These are phyloP conservation scores for Nasonia longicornis DNA, from an alignment of 1,140 invertebrate species.

Conservation along the genomic window DNA sequence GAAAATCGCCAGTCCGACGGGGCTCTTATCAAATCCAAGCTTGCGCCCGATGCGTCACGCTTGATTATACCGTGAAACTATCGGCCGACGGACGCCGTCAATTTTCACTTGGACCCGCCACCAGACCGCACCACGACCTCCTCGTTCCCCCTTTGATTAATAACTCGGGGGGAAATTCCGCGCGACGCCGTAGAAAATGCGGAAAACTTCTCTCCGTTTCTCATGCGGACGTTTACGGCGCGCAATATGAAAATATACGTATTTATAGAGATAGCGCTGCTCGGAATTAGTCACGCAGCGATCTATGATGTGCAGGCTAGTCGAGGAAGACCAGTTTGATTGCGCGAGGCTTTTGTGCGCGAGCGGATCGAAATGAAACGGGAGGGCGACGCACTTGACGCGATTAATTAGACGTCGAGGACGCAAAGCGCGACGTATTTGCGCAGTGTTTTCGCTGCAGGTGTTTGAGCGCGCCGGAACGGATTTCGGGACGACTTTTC, in stretches of 20 bases:
- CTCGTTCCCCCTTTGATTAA: conserved; percentile 14
- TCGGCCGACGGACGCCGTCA: conserved; percentile 14
- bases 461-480: neutral
- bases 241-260: neutral
- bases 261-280: neutral
- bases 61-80: conserved; percentile 45
- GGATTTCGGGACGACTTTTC: neutral
- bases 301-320: neutral
- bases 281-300: conserved; percentile 14
- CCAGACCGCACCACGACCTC: conserved; percentile 13
- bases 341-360: neutral
- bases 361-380: neutral
- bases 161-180: conserved; percentile 37
- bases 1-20: conserved; percentile 23
- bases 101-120: conserved; percentile 47
- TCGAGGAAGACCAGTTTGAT: neutral
- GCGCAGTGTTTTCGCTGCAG: neutral
- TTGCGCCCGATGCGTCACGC: conserved; percentile 21
- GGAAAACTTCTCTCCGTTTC: neutral
- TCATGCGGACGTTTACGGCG: conserved; percentile 1
- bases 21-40: conserved; percentile 31
- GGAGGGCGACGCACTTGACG: conserved; percentile 4
- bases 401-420: conserved; percentile 16
- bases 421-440: neutral
- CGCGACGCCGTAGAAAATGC: conserved; percentile 6